Evolutionary conservation across 1,140 invertebrate genomes (phyloP).

Genomic region (Triops cancriformis): DNA sequence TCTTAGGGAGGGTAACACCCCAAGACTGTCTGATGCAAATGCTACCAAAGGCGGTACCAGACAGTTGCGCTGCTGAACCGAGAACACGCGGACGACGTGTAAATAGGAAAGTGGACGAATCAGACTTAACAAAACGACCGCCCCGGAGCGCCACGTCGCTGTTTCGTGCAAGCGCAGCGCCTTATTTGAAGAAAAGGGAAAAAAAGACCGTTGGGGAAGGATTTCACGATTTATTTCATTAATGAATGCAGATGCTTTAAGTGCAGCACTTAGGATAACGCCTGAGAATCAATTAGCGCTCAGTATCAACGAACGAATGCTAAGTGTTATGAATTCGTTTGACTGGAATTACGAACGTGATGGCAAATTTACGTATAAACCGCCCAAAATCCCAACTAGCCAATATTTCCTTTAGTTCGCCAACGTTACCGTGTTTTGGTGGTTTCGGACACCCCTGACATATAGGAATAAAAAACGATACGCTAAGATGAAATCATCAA

Average conservation of each 20-base stretch:
- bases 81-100: background rate
- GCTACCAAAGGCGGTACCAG: background rate
- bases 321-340: too few relatives aligned
- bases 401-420: too few relatives aligned
- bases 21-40: constrained; percentile 6
- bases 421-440: too few relatives aligned
- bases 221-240: background rate
- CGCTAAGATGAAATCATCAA: too few relatives aligned
- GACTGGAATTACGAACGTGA: too few relatives aligned
- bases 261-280: too few relatives aligned
- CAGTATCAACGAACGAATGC: too few relatives aligned
- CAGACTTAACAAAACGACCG: background rate
- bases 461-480: too few relatives aligned
- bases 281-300: too few relatives aligned
- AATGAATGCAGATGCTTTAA: background rate
- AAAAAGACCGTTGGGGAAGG: background rate
- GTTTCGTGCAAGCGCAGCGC: background rate
- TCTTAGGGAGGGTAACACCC: background rate
- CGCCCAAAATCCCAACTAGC: too few relatives aligned
- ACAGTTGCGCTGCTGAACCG: background rate
- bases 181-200: background rate
- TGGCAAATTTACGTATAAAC: too few relatives aligned
- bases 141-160: background rate
- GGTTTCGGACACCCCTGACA: too few relatives aligned
- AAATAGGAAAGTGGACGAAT: background rate